Evolutionary conservation across 2,113 vertebrate species (phyloP), one percentile per base, ranked within the genome.

Genomic region (Gadus macrocephalus): DNA sequence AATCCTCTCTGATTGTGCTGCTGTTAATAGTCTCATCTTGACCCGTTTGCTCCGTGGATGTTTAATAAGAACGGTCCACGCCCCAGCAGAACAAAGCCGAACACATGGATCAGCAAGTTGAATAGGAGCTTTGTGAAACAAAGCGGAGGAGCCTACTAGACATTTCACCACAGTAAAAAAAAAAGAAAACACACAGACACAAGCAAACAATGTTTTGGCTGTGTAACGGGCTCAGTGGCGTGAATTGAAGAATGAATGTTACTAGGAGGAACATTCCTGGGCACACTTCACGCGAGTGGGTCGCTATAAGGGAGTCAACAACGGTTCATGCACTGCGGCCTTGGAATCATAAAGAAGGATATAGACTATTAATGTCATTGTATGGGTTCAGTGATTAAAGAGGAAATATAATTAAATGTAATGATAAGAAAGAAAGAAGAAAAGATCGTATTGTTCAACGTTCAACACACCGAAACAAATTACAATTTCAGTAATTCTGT

Each of bases 81-180:
- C 27, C 25, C 15, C 2, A 1, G 70, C 19, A 56, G 72, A 78
- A 72, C 76, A 79, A 68, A 3, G 61, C 69, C 27, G 69, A 78
- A 83, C 75, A 80, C 78, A 49, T 49, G 64, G 74, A 69, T 77
- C 71, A 64, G 58, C 20, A 0, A 31, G 59, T 38, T 87, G 79
- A 87, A 86, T 85, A 76, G 70, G 73, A 75, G 75, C 85, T 83
- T 88, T 89, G 89, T 90, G 63, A 64, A 61, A 75, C 80, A 49
- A 53, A 63, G 66, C 42, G 42, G 42, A 49, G 42, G 42, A 49
- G 42, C 12, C 8, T 14, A 49, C 42, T 49, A 58, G 55, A 58
- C 0, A 58, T 58, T 17, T 58, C 55, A 58, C n/a, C 15, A 58
- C 55, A 16, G 15, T 58, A 17, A 16, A 16, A 58, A n/a, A n/a